Conservation (phyloP, 2,797 vertebrate genomes). For the Sciurus vulgaris region DNA sequence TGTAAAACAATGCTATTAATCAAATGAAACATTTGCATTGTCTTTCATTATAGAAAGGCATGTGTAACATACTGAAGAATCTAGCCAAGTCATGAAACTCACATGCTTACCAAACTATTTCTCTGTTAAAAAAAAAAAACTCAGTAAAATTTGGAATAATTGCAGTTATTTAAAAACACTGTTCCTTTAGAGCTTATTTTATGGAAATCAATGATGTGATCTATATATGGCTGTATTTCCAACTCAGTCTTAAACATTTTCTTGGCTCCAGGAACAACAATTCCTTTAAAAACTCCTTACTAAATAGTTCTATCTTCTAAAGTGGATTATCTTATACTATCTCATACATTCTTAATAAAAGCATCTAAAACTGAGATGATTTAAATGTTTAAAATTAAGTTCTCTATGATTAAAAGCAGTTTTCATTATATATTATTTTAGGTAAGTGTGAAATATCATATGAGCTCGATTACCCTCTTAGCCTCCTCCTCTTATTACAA, state of each 20-base stretch:
- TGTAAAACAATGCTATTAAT: slow-evolving; percentile 62
- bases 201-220: neutral
- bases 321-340: neutral
- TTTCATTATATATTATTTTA: slow-evolving; percentile 41
- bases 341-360: slow-evolving; percentile 44
- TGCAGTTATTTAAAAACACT: slow-evolving; percentile 11
- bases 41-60: slow-evolving; percentile 37
- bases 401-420: slow-evolving; percentile 45
- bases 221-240: neutral
- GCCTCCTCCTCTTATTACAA: neutral
- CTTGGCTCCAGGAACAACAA: slow-evolving; percentile 36
- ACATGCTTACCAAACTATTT: slow-evolving; percentile 39
- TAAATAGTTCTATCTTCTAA: neutral
- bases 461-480: neutral
- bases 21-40: slow-evolving; percentile 36
- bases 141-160: slow-evolving; percentile 37
- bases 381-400: slow-evolving; percentile 39
- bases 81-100: neutral
- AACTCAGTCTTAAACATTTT: slow-evolving; percentile 45
- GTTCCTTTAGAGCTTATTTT: neutral
- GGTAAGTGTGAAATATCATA: neutral
- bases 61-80: neutral
- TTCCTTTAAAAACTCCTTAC: neutral
- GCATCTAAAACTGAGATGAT: neutral
- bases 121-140: slow-evolving; percentile 10